Conservation (phyloP, 2,888 invertebrate genomes). For the Nematopogon swammerdamellus region DNA sequence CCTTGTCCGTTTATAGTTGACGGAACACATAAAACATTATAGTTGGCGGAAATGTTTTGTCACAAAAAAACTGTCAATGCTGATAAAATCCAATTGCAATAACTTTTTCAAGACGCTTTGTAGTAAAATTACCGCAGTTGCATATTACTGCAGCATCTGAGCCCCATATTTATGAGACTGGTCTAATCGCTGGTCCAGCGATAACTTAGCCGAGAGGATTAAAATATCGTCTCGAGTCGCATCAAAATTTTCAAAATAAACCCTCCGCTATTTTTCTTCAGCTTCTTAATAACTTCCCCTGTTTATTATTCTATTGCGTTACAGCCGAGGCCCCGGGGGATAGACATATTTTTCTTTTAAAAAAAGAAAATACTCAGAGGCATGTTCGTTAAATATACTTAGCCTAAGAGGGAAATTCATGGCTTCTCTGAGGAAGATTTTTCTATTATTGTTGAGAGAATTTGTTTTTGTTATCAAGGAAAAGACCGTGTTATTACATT, state of each 20-base stretch:
- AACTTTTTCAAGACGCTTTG: no score
- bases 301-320: not conserved
- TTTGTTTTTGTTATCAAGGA: no score
- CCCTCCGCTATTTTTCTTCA: not conserved
- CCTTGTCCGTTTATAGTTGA: no score
- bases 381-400: not conserved
- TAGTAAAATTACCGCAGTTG: no score
- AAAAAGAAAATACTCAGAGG: not conserved
- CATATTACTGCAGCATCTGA: no score
- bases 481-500: no score
- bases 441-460: no score
- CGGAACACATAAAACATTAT: no score
- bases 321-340: not conserved
- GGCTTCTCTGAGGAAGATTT: not conserved
- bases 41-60: no score
- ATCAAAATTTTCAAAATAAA: not conserved
- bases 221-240: not conserved
- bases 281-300: not conserved
- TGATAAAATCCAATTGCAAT: no score
- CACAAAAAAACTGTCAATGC: no score
- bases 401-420: not conserved
- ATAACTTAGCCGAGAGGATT: not conserved
- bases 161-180: not conserved
- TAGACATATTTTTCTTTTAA: not conserved
- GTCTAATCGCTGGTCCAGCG: not conserved